A percentile compares a stretch with the other conserved stretches of the same genome.
Evolutionary conservation across 2,113 vertebrate genomes (phyloP).

Genomic region (Sander lucioperca): DNA sequence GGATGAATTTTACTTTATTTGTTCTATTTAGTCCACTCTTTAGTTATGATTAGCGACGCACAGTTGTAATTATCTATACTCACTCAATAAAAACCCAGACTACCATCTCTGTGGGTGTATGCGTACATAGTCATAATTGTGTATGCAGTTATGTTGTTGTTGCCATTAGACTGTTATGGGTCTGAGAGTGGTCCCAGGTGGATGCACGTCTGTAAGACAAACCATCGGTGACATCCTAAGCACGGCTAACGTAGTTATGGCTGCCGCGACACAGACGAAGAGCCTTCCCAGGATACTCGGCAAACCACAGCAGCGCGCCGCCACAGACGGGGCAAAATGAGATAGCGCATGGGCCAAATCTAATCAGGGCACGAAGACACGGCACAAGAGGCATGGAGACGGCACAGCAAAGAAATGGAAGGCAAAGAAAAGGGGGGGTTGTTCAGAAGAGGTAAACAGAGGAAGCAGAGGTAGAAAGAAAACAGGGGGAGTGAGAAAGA

Average conservation of each 20-base stretch:
- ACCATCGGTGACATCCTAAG: conserved; percentile 73
- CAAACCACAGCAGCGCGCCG: conserved; percentile 24
- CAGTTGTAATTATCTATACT: neutral
- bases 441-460: conserved; percentile 56
- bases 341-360: conserved; percentile 75
- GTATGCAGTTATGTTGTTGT: conserved; percentile 41
- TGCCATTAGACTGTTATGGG: conserved; percentile 61
- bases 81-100: neutral
- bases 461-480: conserved; percentile 17
- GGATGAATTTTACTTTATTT: neutral
- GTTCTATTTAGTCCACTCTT: neutral
- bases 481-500: conserved; percentile 38
- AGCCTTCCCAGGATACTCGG: conserved; percentile 67
- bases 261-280: conserved; percentile 50
- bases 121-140: neutral
- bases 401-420: conserved; percentile 35
- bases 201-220: conserved; percentile 64
- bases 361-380: conserved; percentile 72
- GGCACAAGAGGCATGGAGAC: conserved; percentile 53
- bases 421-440: neutral
- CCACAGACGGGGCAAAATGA: conserved; percentile 71
- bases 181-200: conserved; percentile 50
- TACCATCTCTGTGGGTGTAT: neutral
- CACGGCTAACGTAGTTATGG: conserved; percentile 76
- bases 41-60: neutral